Conservation (phyloP, 1,140 invertebrate species). For the Venturia canescens region DNA sequence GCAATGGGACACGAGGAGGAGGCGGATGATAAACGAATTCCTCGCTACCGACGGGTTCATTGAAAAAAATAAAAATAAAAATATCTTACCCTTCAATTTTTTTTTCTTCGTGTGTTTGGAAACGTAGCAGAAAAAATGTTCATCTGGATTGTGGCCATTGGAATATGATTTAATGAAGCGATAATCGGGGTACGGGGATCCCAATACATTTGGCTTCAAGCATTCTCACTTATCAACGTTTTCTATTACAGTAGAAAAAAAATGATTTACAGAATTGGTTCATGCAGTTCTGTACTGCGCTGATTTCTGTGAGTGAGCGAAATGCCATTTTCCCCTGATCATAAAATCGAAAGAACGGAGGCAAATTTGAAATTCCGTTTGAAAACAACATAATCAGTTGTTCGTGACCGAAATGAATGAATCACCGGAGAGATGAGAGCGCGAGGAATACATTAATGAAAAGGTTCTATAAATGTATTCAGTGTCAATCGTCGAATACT, state of each 20-base stretch:
- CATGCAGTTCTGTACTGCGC: too few relatives aligned
- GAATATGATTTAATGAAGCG: too few relatives aligned
- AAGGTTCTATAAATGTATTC: constrained; percentile 21
- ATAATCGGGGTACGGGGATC: too few relatives aligned
- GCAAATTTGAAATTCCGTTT: background rate
- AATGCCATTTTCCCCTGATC: too few relatives aligned
- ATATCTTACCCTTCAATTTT: background rate
- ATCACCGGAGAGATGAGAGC: background rate
- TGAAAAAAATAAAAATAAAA: background rate
- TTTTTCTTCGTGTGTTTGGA: background rate
- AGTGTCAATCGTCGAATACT: constrained; percentile 32
- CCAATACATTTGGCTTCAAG: too few relatives aligned
- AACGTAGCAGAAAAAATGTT: background rate
- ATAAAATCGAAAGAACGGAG: background rate
- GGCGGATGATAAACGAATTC: constrained; percentile 26
- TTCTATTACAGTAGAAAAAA: too few relatives aligned
- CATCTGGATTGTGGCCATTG: background rate
- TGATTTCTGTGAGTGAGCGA: too few relatives aligned
- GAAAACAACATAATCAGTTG: constrained; percentile 5
- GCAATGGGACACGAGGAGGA: constrained; percentile 12
- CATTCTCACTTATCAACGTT: too few relatives aligned
- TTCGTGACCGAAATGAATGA: constrained; percentile 30
- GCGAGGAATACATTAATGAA: background rate
- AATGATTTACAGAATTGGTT: too few relatives aligned
- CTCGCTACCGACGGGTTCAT: constrained; percentile 12